Conservation (phyloP, 2,113 vertebrate genomes). For the Phodopus roborovskii region DNA sequence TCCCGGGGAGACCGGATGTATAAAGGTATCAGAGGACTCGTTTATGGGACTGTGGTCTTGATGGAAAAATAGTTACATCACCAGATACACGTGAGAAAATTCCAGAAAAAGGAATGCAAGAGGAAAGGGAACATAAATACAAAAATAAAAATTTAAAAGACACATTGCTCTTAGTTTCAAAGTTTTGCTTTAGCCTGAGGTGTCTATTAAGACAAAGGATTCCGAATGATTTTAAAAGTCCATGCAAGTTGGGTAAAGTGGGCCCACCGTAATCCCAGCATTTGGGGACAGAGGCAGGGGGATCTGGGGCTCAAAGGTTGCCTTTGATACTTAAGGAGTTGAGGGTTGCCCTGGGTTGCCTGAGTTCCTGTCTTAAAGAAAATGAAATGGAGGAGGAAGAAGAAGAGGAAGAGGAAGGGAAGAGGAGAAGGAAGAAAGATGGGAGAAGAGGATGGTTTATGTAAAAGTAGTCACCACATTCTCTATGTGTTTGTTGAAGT, state of each 20-base stretch:
- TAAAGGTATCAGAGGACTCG: background rate
- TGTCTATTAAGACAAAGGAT: background rate
- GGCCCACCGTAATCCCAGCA: background rate
- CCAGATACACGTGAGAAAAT: constrained; percentile 17
- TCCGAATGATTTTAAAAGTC: background rate
- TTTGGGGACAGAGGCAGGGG: too few species aligned
- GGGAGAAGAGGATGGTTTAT: background rate
- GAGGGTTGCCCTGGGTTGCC: too few species aligned
- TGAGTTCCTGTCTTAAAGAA: background rate
- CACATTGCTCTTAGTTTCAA: background rate
- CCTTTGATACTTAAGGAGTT: background rate
- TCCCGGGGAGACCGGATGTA: background rate
- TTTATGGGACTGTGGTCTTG: background rate
- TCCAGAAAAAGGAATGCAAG: constrained; percentile 16
- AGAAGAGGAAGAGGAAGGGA: background rate
- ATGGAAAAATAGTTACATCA: background rate
- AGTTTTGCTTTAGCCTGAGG: background rate
- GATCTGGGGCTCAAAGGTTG: background rate
- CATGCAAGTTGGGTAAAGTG: background rate
- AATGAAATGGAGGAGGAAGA: background rate
- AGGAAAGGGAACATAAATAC: background rate
- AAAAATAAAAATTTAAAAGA: background rate
- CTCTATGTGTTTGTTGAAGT: background rate
- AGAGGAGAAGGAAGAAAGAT: background rate
- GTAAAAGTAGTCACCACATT: background rate